Evolutionary conservation across 2,113 vertebrate species (phyloP).

Genomic region (Ramphastos sulfuratus): DNA sequence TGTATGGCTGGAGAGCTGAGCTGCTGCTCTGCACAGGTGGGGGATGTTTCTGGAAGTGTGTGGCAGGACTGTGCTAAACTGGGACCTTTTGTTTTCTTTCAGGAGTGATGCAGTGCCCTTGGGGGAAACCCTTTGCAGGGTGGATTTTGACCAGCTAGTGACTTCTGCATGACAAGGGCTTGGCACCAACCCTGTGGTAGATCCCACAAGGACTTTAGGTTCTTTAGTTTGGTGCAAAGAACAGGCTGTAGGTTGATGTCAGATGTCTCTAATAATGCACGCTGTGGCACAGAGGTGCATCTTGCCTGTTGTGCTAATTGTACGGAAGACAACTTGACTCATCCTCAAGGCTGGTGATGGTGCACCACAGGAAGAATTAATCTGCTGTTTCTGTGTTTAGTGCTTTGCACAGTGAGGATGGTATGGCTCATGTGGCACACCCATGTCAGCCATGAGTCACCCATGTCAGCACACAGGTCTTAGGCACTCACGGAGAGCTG

Average conservation of each 20-base stretch:
- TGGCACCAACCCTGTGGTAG: neutral
- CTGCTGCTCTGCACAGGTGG: neutral
- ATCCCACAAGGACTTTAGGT: neutral
- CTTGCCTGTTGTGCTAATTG: neutral
- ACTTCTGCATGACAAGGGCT: neutral
- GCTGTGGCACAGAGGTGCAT: neutral
- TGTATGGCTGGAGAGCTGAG: neutral
- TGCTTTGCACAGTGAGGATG: neutral
- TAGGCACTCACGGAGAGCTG: neutral
- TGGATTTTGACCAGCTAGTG: neutral
- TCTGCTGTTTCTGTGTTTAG: neutral
- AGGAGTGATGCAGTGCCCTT: neutral
- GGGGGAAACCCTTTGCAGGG: neutral
- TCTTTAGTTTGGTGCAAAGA: neutral
- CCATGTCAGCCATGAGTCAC: neutral
- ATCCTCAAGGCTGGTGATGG: neutral
- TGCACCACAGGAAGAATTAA: neutral
- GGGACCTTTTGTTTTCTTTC: neutral
- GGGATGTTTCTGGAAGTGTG: neutral
- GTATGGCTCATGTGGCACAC: neutral
- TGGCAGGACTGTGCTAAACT: neutral
- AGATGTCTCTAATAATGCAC: neutral
- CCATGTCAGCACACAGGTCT: neutral
- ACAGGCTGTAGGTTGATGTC: neutral
- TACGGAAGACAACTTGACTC: neutral